Evolutionary conservation across 2,797 vertebrate genomes (phyloP).

Genomic region (Linurgus olivaceus): DNA sequence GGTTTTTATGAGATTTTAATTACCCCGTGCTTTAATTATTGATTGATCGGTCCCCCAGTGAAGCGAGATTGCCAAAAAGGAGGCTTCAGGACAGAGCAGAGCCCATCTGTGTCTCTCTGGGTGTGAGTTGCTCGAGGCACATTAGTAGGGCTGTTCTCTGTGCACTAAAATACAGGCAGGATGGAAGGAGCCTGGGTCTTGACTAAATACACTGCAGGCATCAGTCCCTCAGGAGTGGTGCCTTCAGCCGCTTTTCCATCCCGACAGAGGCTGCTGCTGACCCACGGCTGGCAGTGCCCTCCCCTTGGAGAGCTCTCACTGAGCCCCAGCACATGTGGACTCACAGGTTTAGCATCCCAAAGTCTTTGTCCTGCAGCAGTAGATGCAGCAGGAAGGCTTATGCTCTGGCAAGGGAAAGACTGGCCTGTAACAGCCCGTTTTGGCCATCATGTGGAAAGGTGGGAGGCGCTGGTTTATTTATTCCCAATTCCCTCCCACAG

Average conservation of each 20-base stretch:
- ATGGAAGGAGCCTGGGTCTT: background rate
- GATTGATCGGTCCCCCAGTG: background rate
- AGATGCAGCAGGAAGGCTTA: background rate
- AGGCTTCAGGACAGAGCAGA: background rate
- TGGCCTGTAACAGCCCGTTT: background rate
- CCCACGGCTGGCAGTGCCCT: accelerated
- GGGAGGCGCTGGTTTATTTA: background rate
- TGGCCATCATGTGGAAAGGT: background rate
- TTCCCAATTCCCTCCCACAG: accelerated
- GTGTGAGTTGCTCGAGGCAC: constrained; percentile 10
- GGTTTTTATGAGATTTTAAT: constrained; percentile 25
- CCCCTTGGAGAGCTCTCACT: accelerated
- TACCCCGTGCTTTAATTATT: constrained; percentile 19
- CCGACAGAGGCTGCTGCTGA: background rate
- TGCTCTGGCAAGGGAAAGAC: background rate
- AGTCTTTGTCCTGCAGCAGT: background rate
- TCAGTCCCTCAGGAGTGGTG: background rate
- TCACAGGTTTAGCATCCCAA: background rate
- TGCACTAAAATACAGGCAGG: background rate
- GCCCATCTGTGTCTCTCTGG: background rate
- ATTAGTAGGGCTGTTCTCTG: background rate
- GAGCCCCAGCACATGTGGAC: background rate
- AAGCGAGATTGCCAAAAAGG: background rate
- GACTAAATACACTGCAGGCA: background rate
- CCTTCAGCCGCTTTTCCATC: background rate